A percentile compares a stretch with the other conserved stretches of the same genome.
phyloP scores from a whole-genome alignment of 2,113 vertebrate genomes.

The Ascaphus truei region DNA sequence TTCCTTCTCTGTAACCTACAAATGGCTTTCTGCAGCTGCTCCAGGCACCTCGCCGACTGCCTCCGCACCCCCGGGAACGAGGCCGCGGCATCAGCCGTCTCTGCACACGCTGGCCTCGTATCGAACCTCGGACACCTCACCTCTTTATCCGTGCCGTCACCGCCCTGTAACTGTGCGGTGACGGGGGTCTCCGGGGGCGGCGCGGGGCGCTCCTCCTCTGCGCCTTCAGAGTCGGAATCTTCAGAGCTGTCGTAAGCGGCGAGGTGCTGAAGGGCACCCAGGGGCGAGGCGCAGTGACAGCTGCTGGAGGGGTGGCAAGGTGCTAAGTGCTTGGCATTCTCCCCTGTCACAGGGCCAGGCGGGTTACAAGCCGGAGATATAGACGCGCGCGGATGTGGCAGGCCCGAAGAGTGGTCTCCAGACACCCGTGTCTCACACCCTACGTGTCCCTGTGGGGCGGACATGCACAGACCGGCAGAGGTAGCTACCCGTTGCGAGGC shows the following conservation, averaged over 20 bases:
- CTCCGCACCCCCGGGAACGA: constrained; percentile 25
- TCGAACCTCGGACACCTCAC: not conserved
- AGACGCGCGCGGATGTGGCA: rapidly evolving
- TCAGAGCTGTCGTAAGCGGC: constrained; percentile 84
- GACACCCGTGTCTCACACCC: not conserved
- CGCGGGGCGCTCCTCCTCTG: constrained; percentile 23
- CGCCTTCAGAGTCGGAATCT: constrained; percentile 67
- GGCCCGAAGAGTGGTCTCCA: not conserved
- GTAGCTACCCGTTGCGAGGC: not conserved
- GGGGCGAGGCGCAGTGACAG: not conserved
- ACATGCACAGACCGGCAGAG: not conserved
- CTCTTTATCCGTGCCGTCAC: not conserved
- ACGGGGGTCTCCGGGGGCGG: not conserved
- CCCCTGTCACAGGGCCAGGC: not conserved
- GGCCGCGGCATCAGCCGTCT: not conserved
- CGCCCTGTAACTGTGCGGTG: not conserved
- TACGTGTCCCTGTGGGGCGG: not conserved
- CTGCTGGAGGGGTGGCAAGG: not conserved
- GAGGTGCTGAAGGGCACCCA: constrained; percentile 52
- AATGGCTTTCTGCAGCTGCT: constrained; percentile 70
- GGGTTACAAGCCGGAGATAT: not conserved
- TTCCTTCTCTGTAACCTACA: constrained; percentile 69
- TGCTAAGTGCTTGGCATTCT: not conserved
- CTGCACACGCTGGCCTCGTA: not conserved
- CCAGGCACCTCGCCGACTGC: constrained; percentile 61